Base-by-base conservation (phyloP, 2,113 vertebrate genomes). In the Neotoma lepida region DNA sequence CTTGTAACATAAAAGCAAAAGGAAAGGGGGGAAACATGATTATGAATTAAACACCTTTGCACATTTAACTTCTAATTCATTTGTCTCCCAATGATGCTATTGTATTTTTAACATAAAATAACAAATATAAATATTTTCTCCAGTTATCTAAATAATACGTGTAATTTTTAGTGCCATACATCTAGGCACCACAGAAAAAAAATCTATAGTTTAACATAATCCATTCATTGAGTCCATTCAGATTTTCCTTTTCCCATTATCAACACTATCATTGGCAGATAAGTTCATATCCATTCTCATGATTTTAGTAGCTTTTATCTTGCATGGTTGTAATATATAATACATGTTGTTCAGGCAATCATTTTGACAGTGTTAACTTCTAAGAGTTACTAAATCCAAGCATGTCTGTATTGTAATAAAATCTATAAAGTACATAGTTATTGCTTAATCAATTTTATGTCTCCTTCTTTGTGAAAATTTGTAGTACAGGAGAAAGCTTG, bases 371-470 rank as follows among this genome's bases (percentile, higher is more conserved):
- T 49, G 10, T 88, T 90, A 76, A 35, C 71, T 93, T 4, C 26
- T 78, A 1, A 87, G 88, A 24, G 4, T 92, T 87, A 73, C 2
- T 78, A 78, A 63, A 56, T 46, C 10, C 58, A 86, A 44, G 39
- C 24, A n/a, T 51, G 6, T 94, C 58, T 91, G 22, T 87, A 2
- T 28, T 91, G 10, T 64, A 64, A 86, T 28, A 61, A 71, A 58
- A 70, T 74, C 10, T 86, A 0, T 66, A 82, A 89, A 76, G 68
- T 73, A 39, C 4, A 35, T 51, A 58, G 3, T 61, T 54, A 77
- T 22, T 89, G 33, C 18, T 84, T 93, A 73, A 88, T 64, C 17
- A 80, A 96, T 51, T 89, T 88, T 77, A 81, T 86, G 44, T 86
- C 17, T 18, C 56, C 9, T 76, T 68, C 33, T 44, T 71, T 93